phyloP scores from a whole-genome alignment of 2,888 invertebrate genomes.

The Hipparchia semele region DNA sequence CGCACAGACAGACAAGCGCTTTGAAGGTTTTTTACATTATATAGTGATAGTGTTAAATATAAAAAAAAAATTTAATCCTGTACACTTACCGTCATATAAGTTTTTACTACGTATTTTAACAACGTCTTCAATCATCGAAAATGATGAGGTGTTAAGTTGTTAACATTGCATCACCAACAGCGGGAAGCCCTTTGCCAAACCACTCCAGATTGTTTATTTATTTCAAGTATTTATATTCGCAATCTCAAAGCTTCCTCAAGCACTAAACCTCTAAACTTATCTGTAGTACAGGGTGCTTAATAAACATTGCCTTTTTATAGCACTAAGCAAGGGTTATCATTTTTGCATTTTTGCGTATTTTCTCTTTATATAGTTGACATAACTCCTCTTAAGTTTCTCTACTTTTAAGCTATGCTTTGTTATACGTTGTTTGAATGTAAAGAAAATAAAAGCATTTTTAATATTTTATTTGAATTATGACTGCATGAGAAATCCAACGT shows the following conservation, averaged over 20 bases:
- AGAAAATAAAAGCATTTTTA: no score
- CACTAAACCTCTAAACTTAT: slow-evolving; percentile 35
- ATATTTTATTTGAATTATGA: no score
- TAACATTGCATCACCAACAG: slow-evolving; percentile 16
- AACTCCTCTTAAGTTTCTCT: no score
- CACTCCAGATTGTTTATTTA: slow-evolving; percentile 26
- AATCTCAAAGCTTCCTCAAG: slow-evolving; percentile 31
- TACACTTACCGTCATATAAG: not conserved
- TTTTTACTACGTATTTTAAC: not conserved
- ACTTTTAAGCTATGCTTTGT: no score
- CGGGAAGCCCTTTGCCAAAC: slow-evolving; percentile 10
- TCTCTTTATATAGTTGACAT: no score
- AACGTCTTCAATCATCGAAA: not conserved
- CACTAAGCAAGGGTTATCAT: not conserved
- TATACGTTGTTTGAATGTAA: no score
- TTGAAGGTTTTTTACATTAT: no score
- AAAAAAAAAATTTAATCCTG: no score
- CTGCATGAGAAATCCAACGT: no score
- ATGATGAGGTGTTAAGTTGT: not conserved
- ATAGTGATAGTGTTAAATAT: no score
- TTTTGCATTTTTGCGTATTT: no score
- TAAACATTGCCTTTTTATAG: not conserved
- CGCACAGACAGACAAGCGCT: no score
- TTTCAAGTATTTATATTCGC: slow-evolving; percentile 37
- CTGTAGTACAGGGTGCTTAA: slow-evolving; percentile 26